Conservation (phyloP, 1,140 invertebrate species). For the Babylonia areolata region DNA sequence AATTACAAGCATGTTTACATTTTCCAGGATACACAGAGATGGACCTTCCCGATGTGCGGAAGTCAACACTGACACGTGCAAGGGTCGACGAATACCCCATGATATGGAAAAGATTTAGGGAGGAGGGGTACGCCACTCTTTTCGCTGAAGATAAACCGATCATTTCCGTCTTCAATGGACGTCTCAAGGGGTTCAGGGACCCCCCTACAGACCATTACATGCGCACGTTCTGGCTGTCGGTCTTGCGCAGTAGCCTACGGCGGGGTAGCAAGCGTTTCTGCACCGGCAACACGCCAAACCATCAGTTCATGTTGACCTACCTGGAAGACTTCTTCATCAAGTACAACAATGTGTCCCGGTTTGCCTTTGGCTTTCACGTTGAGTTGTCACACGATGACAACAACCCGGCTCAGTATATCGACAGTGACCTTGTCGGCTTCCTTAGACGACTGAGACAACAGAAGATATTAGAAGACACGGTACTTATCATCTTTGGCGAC, state of each 20-base stretch:
- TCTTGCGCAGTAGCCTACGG: slow-evolving; percentile 71
- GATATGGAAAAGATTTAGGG: slow-evolving; percentile 66
- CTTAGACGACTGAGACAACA: slow-evolving; percentile 55
- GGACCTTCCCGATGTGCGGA: slow-evolving; percentile 65
- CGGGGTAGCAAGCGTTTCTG: slow-evolving; percentile 79
- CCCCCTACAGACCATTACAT: slow-evolving; percentile 72
- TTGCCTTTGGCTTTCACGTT: slow-evolving; percentile 90
- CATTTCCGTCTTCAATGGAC: slow-evolving; percentile 67
- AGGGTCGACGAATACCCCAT: slow-evolving; percentile 64
- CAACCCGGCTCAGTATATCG: slow-evolving; percentile 87
- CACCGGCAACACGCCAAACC: slow-evolving; percentile 85
- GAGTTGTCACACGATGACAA: slow-evolving; percentile 94
- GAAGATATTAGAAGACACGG: slow-evolving; percentile 71
- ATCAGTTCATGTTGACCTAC: slow-evolving; percentile 82
- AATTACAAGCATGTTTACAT: background rate
- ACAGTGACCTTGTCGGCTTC: slow-evolving; percentile 85
- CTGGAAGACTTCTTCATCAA: slow-evolving; percentile 80
- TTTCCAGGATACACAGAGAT: slow-evolving; percentile 64
- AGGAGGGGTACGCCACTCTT: slow-evolving; percentile 67
- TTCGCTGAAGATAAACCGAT: slow-evolving; percentile 72
- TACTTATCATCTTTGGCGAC: slow-evolving; percentile 75
- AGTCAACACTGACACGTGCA: slow-evolving; percentile 40
- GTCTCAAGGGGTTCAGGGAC: slow-evolving; percentile 73
- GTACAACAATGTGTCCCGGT: slow-evolving; percentile 84
- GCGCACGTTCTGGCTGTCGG: slow-evolving; percentile 71